These are phyloP conservation scores for Iguana delicatissima DNA, from an alignment of 2,797 vertebrate genomes.

Conservation along the genomic window DNA sequence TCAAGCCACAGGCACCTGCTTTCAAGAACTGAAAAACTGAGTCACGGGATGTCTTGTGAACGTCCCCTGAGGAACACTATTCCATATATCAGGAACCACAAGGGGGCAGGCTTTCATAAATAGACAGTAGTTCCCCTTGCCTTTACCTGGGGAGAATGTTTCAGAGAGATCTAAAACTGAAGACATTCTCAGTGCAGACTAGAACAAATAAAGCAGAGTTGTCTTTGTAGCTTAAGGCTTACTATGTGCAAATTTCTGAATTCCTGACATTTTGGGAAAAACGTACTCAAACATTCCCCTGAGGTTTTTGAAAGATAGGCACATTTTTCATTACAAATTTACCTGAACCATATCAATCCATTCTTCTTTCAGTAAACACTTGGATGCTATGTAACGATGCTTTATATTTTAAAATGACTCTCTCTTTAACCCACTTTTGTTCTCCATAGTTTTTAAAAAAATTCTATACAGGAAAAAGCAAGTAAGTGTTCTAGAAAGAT, in stretches of 20 bases:
- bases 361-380: not conserved
- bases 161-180: not conserved
- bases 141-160: not conserved
- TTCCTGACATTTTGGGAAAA: not conserved
- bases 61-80: not conserved
- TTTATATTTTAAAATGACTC: not conserved
- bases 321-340: not conserved
- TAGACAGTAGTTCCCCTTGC: not conserved
- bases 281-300: not conserved
- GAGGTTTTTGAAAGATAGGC: not conserved
- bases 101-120: slow-evolving; percentile 10
- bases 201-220: not conserved
- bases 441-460: not conserved
- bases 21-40: not conserved
- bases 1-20: not conserved
- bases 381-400: no score
- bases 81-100: not conserved
- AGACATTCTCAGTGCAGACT: not conserved
- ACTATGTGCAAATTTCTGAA: no score
- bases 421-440: no score
- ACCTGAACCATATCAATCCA: not conserved
- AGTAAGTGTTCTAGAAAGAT: not conserved
- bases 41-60: no score
- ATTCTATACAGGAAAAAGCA: not conserved
- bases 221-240: not conserved